Evolutionary conservation across 1,140 invertebrate species (phyloP), one percentile per base, ranked within the genome.

Genomic region (Hyles euphorbiae): DNA sequence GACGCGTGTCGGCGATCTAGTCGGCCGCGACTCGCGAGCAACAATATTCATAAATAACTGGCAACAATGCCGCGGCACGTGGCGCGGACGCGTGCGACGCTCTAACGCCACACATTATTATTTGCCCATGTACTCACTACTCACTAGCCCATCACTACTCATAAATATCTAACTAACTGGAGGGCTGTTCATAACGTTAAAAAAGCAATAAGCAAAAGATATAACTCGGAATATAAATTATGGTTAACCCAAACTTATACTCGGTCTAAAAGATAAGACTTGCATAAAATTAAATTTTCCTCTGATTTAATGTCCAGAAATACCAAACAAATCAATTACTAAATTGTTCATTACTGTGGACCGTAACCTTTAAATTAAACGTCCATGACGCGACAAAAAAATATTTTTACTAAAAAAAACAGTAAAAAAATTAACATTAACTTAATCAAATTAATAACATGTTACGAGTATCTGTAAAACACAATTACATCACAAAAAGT

Each of bases 41-140:
- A 78, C 79, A 79, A 86, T 86, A 81, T 82, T 81, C 83, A 86
- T 86, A 86, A 86, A 86, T 83, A 86, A 83, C 70, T 65, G 63
- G 58, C 63, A 78, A 78, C 78, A 81, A 81, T 78, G 64, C 65
- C 55, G 57, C 60, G 49, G 44, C 78, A 77, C 78, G 78, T 72
- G 77, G 55, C 65, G 59, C 60, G 65, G 60, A 40, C 76, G 68
- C 73, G 75, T 76, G 74, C 60, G 58, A 0, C 40, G 45, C 47
- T 49, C 65, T 57, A 48, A 71, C 67, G 71, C 70, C 70, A 63
- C 67, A 74, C 74, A 66, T 83, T 74, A 85, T 85, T 81, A 81
- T 82, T 74, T 72, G 70, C 77, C 70, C 71, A 74, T 78, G 73
- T 54, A 54, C 63, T 50, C 56, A 58, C 12, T 9, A 7, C 8